Evolutionary conservation across 2,113 vertebrate species (phyloP), one percentile per base, ranked within the genome.

Genomic region (Microtus ochrogaster): DNA sequence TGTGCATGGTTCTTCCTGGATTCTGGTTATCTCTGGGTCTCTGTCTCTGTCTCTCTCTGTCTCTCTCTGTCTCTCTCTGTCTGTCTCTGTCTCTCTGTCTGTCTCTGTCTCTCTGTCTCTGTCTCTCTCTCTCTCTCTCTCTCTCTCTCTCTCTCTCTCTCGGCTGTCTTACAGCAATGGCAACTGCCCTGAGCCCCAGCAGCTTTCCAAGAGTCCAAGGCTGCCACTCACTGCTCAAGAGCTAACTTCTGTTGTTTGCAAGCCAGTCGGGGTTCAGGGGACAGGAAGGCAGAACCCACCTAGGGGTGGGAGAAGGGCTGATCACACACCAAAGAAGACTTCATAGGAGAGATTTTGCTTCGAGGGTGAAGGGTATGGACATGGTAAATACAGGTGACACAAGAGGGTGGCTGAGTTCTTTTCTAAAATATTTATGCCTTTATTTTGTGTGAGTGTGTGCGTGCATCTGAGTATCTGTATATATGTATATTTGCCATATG

Each of bases 351-450:
- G 36, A 33, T 11, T 47, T 58, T 7, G 41, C 24, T 55, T 66
- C 44, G 5, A 17, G 22, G 3, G 0, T 61, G 14, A 2, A 7
- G 33, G 41, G 47, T 21, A 22, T n/a, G 9, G 19, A 33, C 13
- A 1, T 1, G 36, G 24, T 8, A 47, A 63, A 78, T 74, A 11
- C 22, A 16, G 61, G 16, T 14, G 3, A n/a, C 30, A 47, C 4
- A 12, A 19, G 49, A 36, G 4, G 5, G 16, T 30, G 12, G 74
- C 33, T 61, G 22, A 26, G 55, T 47, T 74, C 70, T 66, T 22
- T 30, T 58, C 78, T 63, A 83, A 83, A 83, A 41, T 61, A 81
- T n/a, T 58, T 58, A 58, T 58, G 55, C 55, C 17, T 58, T 58
- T 58, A 58, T 58, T 58, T 58, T 58, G 24, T 41, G n/a, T 84